Evolutionary conservation across 1,140 invertebrate species (phyloP).

Genomic region (Drosophila nebulosa): DNA sequence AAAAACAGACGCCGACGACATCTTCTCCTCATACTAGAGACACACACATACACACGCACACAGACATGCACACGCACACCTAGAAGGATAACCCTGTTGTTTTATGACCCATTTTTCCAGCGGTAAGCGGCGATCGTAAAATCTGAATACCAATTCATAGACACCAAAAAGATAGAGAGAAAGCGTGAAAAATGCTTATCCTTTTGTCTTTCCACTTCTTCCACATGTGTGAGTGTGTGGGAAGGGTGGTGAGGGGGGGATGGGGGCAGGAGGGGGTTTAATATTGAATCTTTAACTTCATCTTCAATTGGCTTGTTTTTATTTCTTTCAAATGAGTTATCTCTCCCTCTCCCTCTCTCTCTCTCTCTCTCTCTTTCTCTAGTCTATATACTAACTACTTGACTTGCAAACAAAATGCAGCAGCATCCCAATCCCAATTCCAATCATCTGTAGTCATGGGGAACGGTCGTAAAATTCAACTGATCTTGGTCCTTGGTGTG

Average conservation of each 20-base stretch:
- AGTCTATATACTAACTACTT: constrained; percentile 28
- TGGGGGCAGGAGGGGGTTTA: too few species aligned
- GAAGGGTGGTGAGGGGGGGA: too few species aligned
- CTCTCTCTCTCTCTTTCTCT: constrained; percentile 58
- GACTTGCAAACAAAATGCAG: constrained; percentile 29
- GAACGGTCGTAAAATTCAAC: constrained; percentile 54
- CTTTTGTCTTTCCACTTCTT: constrained; percentile 39
- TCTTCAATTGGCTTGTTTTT: constrained; percentile 70
- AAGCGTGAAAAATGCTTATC: constrained; percentile 73
- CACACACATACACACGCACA: background rate
- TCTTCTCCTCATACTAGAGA: background rate
- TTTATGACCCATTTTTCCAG: constrained; percentile 73
- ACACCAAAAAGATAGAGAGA: constrained; percentile 27
- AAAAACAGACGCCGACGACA: constrained; percentile 36
- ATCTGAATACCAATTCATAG: constrained; percentile 37
- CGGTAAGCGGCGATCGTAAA: constrained; percentile 70
- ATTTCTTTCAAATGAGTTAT: constrained; percentile 76
- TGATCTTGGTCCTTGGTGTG: constrained; percentile 59
- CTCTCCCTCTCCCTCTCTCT: constrained; percentile 56
- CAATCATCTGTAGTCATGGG: background rate
- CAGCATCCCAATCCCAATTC: too few species aligned
- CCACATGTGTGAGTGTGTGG: constrained; percentile 36
- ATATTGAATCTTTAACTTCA: constrained; percentile 10
- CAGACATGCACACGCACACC: background rate
- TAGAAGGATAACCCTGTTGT: constrained; percentile 69